Conservation (phyloP, 2,797 vertebrate genomes). For the Phoeniculus purpureus region DNA sequence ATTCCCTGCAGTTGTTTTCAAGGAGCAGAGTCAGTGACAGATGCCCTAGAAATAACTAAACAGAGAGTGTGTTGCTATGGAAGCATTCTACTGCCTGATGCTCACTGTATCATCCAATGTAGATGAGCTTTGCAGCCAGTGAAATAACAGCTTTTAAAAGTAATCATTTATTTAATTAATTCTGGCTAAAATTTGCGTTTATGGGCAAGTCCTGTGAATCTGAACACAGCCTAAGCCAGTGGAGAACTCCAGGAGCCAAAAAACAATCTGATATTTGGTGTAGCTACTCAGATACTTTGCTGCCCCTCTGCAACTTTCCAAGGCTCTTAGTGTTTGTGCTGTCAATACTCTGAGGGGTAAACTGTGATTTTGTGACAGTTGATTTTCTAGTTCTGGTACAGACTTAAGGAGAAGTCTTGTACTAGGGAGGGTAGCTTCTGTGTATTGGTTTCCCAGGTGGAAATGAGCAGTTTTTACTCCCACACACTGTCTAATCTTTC, state of each 20-base stretch:
- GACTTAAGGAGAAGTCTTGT: background rate
- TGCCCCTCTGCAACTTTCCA: background rate
- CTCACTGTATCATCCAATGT: constrained; percentile 28
- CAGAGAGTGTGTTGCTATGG: constrained; percentile 63
- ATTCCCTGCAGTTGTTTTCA: background rate
- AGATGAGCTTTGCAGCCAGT: constrained; percentile 27
- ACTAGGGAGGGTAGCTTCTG: background rate
- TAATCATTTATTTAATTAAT: no score
- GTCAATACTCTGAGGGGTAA: background rate
- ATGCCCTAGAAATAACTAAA: constrained; percentile 57
- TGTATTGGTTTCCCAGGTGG: background rate
- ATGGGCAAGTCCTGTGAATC: constrained; percentile 8
- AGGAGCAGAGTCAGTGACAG: constrained; percentile 30
- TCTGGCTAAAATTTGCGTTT: background rate
- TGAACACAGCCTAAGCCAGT: background rate
- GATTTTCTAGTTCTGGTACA: background rate
- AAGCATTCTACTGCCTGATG: constrained; percentile 41
- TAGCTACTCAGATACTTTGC: background rate
- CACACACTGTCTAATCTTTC: background rate
- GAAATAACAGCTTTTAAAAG: background rate
- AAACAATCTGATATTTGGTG: background rate
- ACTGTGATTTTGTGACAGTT: background rate
- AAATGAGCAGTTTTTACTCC: background rate
- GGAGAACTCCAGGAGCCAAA: background rate
- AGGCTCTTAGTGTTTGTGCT: background rate